A percentile compares a stretch with the other conserved stretches of the same genome.
Conservation (phyloP, 2,888 invertebrate species). For the Stenoptilia bipunctidactyla region DNA sequence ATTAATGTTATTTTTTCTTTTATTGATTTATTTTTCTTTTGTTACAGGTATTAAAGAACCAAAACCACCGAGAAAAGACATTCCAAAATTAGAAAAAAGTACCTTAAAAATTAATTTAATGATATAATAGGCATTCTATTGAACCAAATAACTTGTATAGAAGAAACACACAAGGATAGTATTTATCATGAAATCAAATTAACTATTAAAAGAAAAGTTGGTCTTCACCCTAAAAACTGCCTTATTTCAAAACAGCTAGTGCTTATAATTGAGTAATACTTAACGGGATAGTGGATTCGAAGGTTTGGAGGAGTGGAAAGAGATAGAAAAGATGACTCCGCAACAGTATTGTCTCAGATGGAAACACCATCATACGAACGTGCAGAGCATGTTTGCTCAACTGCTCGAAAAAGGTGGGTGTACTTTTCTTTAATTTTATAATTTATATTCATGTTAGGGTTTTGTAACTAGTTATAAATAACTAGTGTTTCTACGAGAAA, state of each 20-base stretch:
- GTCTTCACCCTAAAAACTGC: slow-evolving; percentile 22
- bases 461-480: too few species aligned
- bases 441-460: too few species aligned
- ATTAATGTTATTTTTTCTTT: too few species aligned
- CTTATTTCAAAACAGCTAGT: slow-evolving; percentile 33
- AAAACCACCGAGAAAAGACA: slow-evolving; percentile 18
- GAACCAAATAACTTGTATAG: too few species aligned
- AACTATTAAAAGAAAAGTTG: too few species aligned
- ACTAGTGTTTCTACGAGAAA: too few species aligned
- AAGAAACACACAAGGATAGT: too few species aligned
- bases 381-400: slow-evolving; percentile 91
- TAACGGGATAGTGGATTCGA: slow-evolving; percentile 1
- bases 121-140: too few species aligned
- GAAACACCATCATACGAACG: slow-evolving; percentile 93
- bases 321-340: slow-evolving; percentile 73
- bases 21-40: slow-evolving; percentile 7
- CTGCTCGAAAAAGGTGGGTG: slow-evolving; percentile 76
- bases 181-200: too few species aligned
- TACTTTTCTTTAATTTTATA: slow-evolving; percentile 1
- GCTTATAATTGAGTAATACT: background rate
- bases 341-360: slow-evolving; percentile 93
- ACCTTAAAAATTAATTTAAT: slow-evolving; percentile 16
- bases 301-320: slow-evolving; percentile 3
- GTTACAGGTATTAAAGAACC: slow-evolving; percentile 18
- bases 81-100: slow-evolving; percentile 15